Evolutionary conservation across 2,888 invertebrate genomes (phyloP), one percentile per base, ranked within the genome.

Genomic region (Himalopsyche anomala): DNA sequence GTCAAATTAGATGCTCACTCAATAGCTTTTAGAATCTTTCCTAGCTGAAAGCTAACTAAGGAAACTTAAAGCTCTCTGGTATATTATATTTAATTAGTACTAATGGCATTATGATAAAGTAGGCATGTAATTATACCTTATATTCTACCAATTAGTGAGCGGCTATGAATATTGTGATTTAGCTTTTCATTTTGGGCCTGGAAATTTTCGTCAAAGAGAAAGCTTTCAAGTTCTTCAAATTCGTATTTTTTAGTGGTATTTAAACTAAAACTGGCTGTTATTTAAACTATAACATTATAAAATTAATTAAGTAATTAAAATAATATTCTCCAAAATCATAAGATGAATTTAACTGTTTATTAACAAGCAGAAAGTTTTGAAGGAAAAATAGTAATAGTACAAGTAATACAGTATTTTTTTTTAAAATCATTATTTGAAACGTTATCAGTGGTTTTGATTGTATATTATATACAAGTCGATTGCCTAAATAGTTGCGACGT

Each of bases 61-160:
- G 28, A 62, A 62, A 28, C 62, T 62, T 62, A 62, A 62, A 62
- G 62, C 62, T 62, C 62, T 62, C n/a, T 28, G 28, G 28, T 62
- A 62, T 62, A 62, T 62, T 62, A 62, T 19, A 62, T 62, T 62
- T 62, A 62, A 62, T 62, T n/a, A 62, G 62, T 62, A 62, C n/a
- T 62, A 62, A 62, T 62, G 62, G 28, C 28, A 62, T 62, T 62
- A 62, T 62, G 19, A 28, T 62, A 62, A 62, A 62, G 62, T 62
- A 62, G 62, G 62, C 62, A 62, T 19, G 62, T 62, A 62, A 62
- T 62, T 62, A 62, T 62, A 62, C 11, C 62, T 62, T 19, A 62
- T 28, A 5, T 62, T 62, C 62, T 62, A 19, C 19, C 62, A 19
- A 62, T 62, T 62, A 62, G n/a, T 19, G 62, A 62, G 19, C 11